phyloP scores from a whole-genome alignment of 2,888 invertebrate genomes.

The Conistra vaccinii region DNA sequence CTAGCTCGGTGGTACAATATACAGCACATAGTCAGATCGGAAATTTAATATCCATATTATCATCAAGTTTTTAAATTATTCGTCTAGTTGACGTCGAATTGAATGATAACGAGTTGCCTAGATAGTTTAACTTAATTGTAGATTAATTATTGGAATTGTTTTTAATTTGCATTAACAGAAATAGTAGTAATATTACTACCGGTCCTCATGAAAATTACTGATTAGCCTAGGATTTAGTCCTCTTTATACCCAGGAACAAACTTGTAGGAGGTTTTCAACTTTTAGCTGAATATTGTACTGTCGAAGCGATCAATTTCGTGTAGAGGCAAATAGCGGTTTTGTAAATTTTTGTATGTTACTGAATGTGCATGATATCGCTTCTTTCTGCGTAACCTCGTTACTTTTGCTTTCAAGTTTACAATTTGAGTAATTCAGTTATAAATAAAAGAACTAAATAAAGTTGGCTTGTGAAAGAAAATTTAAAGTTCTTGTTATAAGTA shows the following conservation, averaged over 20 bases:
- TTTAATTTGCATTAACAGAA: too few relatives aligned
- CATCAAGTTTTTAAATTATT: not conserved
- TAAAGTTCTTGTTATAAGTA: not conserved
- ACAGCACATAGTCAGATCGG: not conserved
- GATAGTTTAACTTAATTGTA: not conserved
- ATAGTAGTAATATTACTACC: not conserved
- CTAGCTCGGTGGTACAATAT: constrained; percentile 24
- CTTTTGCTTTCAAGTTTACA: constrained; percentile 21
- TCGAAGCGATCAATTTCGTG: constrained; percentile 4
- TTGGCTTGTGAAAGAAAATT: not conserved
- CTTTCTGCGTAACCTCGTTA: constrained; percentile 24
- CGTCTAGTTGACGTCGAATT: not conserved
- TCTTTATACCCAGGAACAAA: not conserved
- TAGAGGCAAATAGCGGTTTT: constrained; percentile 29
- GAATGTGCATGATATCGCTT: constrained; percentile 62
- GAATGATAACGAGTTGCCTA: not conserved
- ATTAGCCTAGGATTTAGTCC: not conserved
- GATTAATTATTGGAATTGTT: not conserved
- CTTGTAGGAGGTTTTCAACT: not conserved
- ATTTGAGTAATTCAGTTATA: not conserved
- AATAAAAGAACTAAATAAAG: not conserved
- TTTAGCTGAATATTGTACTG: constrained; percentile 25
- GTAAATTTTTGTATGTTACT: constrained; percentile 33
- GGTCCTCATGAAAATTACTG: not conserved
- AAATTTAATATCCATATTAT: not conserved